Conservation (phyloP, 37 sponge, comb jelly and placozoan genomes). For the Amphimedon queenslandica region DNA sequence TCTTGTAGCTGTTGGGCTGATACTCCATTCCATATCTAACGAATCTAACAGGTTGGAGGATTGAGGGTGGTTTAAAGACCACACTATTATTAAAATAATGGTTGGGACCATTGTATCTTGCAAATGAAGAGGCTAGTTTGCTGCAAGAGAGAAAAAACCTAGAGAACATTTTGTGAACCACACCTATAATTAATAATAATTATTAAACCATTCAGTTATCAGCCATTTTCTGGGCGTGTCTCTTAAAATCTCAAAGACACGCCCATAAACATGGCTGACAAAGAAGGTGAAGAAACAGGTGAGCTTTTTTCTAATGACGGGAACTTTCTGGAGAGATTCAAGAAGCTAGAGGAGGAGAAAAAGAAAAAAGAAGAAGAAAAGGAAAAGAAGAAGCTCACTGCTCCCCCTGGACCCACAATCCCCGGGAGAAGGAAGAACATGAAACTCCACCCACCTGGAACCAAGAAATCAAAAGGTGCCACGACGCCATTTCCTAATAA, state of each 20-base stretch:
- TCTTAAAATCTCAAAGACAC: conserved; percentile 1
- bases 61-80: neutral
- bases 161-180: too few relatives aligned
- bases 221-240: neutral
- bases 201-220: too few relatives aligned
- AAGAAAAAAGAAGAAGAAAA: conserved; percentile 7
- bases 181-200: too few relatives aligned
- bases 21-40: conserved; percentile 77
- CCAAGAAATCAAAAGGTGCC: neutral
- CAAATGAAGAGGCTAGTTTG: too few relatives aligned
- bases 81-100: too few relatives aligned
- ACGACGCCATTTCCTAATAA: neutral
- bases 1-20: conserved; percentile 78
- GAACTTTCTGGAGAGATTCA: conserved; percentile 83
- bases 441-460: neutral
- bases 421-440: too few relatives aligned
- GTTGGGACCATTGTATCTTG: too few relatives aligned
- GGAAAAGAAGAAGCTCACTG: neutral
- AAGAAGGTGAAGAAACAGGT: neutral
- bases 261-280: neutral
- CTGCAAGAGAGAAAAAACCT: too few relatives aligned
- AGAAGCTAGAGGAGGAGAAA: conserved; percentile 51
- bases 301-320: conserved; percentile 86
- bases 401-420: neutral
- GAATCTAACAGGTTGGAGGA: neutral